A percentile compares a stretch with the other conserved stretches of the same genome.
Conservation (phyloP, 2,113 vertebrate genomes). For the Gallinago media region DNA sequence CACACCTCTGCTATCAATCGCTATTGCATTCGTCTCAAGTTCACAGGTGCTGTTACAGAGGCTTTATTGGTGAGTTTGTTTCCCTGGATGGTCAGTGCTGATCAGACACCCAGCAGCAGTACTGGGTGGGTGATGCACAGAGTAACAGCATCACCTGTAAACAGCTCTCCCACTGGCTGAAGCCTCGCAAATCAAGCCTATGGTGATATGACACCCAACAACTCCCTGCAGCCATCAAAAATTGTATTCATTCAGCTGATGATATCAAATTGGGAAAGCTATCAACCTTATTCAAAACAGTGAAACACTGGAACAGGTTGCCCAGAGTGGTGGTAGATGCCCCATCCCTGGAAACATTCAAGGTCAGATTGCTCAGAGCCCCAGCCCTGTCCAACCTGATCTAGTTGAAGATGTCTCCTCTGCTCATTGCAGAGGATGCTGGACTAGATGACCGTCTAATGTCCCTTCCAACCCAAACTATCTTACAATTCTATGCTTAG, state of each 20-base stretch:
- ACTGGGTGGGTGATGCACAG: accelerated
- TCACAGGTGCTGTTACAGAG: background rate
- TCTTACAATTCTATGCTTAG: background rate
- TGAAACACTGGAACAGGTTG: background rate
- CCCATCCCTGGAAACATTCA: background rate
- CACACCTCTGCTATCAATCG: background rate
- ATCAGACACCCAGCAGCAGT: background rate
- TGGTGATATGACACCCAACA: background rate
- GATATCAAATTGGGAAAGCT: background rate
- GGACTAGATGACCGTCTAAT: background rate
- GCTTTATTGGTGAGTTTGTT: background rate
- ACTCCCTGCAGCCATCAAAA: background rate
- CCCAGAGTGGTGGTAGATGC: background rate
- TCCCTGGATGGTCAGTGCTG: background rate
- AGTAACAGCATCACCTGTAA: background rate
- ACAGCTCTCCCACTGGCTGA: background rate
- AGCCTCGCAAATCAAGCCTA: background rate
- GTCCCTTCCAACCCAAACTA: background rate
- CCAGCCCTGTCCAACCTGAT: background rate
- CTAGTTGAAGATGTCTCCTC: background rate
- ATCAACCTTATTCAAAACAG: background rate
- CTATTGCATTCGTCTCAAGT: background rate
- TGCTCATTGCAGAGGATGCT: background rate
- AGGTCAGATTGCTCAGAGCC: background rate
- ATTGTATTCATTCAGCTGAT: background rate